Evolutionary conservation across 1,140 invertebrate species (phyloP).

Genomic region (Eufriesea mexicana): DNA sequence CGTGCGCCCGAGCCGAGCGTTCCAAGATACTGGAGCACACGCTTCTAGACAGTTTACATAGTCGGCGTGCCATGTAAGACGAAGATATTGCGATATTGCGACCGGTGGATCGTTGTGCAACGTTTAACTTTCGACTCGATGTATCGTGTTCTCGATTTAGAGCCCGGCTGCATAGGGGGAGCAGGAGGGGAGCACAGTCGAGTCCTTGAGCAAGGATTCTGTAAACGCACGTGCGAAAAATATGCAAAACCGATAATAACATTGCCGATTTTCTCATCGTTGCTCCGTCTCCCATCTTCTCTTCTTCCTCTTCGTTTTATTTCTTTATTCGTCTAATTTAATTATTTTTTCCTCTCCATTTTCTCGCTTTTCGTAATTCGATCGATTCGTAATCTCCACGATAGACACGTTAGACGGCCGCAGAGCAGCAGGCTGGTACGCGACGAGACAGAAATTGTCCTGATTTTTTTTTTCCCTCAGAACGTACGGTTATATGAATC

Average conservation of each 20-base stretch:
- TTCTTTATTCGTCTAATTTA: background rate
- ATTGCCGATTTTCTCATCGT: background rate
- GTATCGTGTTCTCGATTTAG: slow-evolving; percentile 59
- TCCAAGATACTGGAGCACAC: slow-evolving; percentile 50
- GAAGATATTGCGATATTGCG: slow-evolving; percentile 73
- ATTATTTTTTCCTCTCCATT: background rate
- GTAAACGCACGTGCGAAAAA: background rate
- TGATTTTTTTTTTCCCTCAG: slow-evolving; percentile 37
- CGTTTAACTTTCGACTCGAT: slow-evolving; percentile 72
- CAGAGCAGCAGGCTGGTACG: background rate
- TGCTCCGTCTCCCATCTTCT: background rate
- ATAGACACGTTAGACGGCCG: background rate
- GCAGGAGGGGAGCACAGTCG: background rate
- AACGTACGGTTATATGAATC: slow-evolving; percentile 54
- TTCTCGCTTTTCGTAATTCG: background rate
- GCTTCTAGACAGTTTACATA: slow-evolving; percentile 45
- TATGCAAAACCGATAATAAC: background rate
- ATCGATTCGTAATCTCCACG: background rate
- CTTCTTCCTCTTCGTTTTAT: background rate
- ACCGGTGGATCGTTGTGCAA: slow-evolving; percentile 73
- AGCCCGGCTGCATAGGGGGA: slow-evolving; percentile 20
- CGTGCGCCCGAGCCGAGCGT: slow-evolving; percentile 13
- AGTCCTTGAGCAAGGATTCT: slow-evolving; percentile 53
- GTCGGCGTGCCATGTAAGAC: slow-evolving; percentile 52
- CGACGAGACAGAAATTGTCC: slow-evolving; percentile 20